Evolutionary conservation across 1,140 invertebrate species (phyloP), one percentile per base, ranked within the genome.

Genomic region (Metopolophium dirhodum): DNA sequence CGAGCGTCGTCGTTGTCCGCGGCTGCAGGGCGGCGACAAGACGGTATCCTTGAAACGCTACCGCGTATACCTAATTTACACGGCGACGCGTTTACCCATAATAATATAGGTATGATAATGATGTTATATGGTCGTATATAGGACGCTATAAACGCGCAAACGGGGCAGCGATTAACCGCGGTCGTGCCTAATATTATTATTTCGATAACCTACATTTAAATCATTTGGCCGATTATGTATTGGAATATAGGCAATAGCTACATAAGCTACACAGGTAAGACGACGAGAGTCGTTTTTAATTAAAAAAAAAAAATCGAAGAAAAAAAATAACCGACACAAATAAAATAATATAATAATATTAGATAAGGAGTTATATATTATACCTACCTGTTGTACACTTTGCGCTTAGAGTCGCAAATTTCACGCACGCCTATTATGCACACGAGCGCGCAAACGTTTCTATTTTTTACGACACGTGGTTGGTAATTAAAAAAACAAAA

Each of bases 191-290:
- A 77, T 77, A 77, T 77, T 77, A n/a, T 77, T 77, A 77, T 91
- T 91, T 91, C 51, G 57, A 91, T 83, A 83, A 83, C 90, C 90
- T 91, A 91, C 90, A 91, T 91, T 82, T 26, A 22, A 82, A 45
- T 85, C 23, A 37, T 85, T 41, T 45, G 3, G 22, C 30, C 30
- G 37, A 22, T n/a, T 41, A 22, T 54, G 20, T 51, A 54, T 54
- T 22, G 7, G 0, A 22, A 22, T 54, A 23, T 54, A 54, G 20
- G 20, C 23, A 54, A 23, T 54, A 54, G 51, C n/a, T n/a, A n/a
- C n/a, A n/a, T n/a, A n/a, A n/a, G 51, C 7, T 54, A 54, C 0
- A 54, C 6, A 22, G 20, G 22, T 51, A 45, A 87, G 26, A 51
- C 47, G 11, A 23, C 37, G 47, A n/a, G 6, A 88, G 47, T 54